A percentile compares a stretch with the other conserved stretches of the same genome.
These are phyloP conservation scores for Labeo calbasu DNA, from an alignment of 2,797 vertebrate species.

Conservation along the genomic window DNA sequence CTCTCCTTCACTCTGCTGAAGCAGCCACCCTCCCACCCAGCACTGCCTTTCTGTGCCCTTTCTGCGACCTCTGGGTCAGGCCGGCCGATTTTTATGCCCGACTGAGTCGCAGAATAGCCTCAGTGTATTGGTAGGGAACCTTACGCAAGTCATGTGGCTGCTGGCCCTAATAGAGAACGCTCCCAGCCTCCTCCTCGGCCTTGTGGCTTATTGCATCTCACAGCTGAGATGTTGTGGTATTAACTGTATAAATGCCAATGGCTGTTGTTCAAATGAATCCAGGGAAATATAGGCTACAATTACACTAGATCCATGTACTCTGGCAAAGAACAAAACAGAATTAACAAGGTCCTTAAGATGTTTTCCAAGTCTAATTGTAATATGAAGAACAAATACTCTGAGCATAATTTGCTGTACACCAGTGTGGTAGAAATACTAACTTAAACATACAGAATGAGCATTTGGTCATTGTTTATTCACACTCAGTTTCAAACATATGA, in stretches of 20 bases:
- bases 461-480: not conserved
- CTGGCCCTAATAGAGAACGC: slow-evolving; percentile 72
- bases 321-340: not conserved
- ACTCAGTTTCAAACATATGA: not conserved
- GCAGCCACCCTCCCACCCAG: slow-evolving; percentile 68
- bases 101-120: slow-evolving; percentile 76
- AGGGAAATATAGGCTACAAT: slow-evolving; percentile 1
- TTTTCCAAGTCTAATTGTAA: not conserved
- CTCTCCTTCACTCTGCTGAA: slow-evolving; percentile 72
- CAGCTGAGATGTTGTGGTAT: slow-evolving; percentile 56
- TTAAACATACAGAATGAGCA: not conserved
- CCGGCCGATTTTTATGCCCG: slow-evolving; percentile 79
- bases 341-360: not conserved
- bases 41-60: slow-evolving; percentile 64
- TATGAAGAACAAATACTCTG: not conserved
- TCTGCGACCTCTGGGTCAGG: slow-evolving; percentile 71
- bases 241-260: slow-evolving; percentile 1
- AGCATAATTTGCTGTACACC: not conserved
- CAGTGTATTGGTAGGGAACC: slow-evolving; percentile 72
- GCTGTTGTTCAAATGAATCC: not conserved
- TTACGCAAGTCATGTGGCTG: slow-evolving; percentile 75
- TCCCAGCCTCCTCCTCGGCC: slow-evolving; percentile 65
- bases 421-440: not conserved
- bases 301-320: not conserved
- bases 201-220: slow-evolving; percentile 52